Percentiles rank a stretch among this genome's conserved stretches.
These are phyloP conservation scores for Rhagium mordax DNA, from an alignment of 2,888 invertebrate species.

Conservation along the genomic window DNA sequence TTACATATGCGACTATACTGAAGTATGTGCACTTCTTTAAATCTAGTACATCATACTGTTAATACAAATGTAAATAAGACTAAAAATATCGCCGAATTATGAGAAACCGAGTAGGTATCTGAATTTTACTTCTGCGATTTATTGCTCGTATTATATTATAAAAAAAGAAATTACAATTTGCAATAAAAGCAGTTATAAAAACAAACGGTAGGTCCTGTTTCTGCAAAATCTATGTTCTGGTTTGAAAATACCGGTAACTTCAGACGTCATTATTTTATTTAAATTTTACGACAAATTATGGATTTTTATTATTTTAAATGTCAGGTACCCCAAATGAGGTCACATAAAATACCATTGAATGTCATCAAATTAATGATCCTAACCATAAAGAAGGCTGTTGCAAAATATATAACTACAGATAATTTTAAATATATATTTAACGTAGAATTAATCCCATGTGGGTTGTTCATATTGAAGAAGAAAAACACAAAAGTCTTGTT, in stretches of 20 bases:
- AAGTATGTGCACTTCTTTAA: background rate
- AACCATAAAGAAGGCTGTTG: too few relatives aligned
- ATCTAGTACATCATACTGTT: background rate
- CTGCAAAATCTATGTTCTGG: background rate
- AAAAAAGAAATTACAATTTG: background rate
- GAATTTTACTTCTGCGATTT: background rate
- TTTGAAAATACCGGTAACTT: background rate
- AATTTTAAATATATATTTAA: too few relatives aligned
- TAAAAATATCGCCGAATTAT: background rate
- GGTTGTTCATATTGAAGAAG: too few relatives aligned
- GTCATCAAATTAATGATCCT: too few relatives aligned
- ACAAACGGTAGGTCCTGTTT: background rate
- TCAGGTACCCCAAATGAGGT: background rate
- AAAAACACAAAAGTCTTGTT: too few relatives aligned
- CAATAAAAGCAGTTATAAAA: background rate
- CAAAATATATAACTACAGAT: too few relatives aligned
- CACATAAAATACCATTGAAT: background rate
- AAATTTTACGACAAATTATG: too few relatives aligned
- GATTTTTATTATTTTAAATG: background rate
- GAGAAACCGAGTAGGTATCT: background rate
- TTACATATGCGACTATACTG: background rate
- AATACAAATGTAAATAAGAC: conserved; percentile 2
- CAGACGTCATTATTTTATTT: background rate
- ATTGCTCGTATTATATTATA: background rate
- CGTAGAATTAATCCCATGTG: too few relatives aligned